Evolutionary conservation across 2,888 invertebrate genomes (phyloP).

Genomic region (Parnassius apollo): DNA sequence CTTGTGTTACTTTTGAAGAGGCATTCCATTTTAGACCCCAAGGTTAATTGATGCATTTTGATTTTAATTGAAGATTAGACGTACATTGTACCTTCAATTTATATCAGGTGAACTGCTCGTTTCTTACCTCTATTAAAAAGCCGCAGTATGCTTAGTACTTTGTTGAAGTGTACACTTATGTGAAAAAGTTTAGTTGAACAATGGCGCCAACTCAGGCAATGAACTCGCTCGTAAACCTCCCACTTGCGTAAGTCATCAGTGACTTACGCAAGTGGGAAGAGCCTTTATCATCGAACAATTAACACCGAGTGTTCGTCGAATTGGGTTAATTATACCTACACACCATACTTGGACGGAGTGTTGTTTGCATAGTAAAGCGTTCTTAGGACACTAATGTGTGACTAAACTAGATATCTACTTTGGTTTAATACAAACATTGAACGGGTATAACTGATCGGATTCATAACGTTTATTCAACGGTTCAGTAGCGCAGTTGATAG

Average conservation of each 20-base stretch:
- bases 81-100: no score
- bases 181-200: slow-evolving; percentile 9
- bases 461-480: no score
- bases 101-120: no score
- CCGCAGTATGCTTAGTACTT: no score
- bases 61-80: no score
- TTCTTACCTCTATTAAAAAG: no score
- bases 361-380: slow-evolving; percentile 9
- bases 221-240: slow-evolving; percentile 12
- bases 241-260: slow-evolving; percentile 8
- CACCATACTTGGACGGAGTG: background rate
- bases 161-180: background rate
- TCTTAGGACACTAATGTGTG: background rate
- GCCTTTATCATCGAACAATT: slow-evolving; percentile 6
- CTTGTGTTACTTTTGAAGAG: no score
- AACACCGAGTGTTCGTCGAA: slow-evolving; percentile 8
- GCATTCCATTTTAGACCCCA: no score
- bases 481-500: no score
- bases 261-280: background rate
- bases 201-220: background rate
- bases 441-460: no score
- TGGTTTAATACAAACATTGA: no score
- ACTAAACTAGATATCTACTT: background rate
- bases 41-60: no score
- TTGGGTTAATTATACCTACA: slow-evolving; percentile 16